phyloP scores from a whole-genome alignment of 2,888 invertebrate species.

The Eupithecia inturbata region DNA sequence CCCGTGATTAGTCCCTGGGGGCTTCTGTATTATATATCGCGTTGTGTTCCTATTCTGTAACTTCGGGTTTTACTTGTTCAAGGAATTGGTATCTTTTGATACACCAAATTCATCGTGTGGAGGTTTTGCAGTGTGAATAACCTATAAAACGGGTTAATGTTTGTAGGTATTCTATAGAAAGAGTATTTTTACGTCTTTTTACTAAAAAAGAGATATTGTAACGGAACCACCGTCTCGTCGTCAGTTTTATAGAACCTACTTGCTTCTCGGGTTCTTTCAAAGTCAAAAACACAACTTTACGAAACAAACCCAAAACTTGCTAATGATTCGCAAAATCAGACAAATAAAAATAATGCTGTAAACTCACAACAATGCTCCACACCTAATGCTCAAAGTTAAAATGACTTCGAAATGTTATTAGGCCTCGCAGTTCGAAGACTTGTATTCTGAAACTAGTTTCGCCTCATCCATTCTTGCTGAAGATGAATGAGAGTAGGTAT shows the following conservation, averaged over 20 bases:
- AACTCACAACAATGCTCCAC: constrained; percentile 44
- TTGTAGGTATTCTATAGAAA: neutral
- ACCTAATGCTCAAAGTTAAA: constrained; percentile 53
- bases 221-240: neutral
- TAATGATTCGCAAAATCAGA: constrained; percentile 21
- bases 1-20: constrained; percentile 37
- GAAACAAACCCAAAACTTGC: constrained; percentile 14
- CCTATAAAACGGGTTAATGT: neutral
- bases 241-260: neutral
- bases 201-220: neutral
- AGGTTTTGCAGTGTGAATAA: neutral
- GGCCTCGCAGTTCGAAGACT: constrained; percentile 48
- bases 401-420: constrained; percentile 57
- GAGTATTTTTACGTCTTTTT: neutral
- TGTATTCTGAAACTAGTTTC: constrained; percentile 53
- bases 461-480: constrained; percentile 43
- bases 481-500: constrained; percentile 20
- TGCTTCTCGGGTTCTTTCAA: constrained; percentile 12
- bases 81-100: neutral
- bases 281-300: constrained; percentile 21
- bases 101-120: neutral
- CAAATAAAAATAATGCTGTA: constrained; percentile 33
- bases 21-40: constrained; percentile 35
- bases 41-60: constrained; percentile 27
- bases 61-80: constrained; percentile 2